A percentile compares a stretch with the other conserved stretches of the same genome.
Conservation (phyloP, 2,113 vertebrate genomes). For the Anolis carolinensis region DNA sequence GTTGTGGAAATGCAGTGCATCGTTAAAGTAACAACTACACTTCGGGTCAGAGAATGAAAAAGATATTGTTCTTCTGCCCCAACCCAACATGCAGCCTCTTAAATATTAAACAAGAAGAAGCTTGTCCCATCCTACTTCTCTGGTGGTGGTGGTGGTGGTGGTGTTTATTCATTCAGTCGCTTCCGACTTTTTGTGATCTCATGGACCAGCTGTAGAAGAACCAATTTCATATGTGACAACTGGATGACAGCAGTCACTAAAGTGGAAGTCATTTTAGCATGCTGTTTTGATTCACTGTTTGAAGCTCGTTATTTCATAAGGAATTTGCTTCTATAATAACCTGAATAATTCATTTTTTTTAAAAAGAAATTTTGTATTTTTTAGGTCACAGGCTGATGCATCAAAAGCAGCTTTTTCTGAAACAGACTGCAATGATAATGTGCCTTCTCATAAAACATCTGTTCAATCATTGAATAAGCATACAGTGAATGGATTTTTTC, state of each 20-base stretch:
- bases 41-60: constrained; percentile 13
- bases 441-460: constrained; percentile 87
- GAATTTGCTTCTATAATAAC: neutral
- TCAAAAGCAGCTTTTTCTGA: constrained; percentile 92
- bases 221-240: neutral
- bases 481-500: constrained; percentile 90
- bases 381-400: constrained; percentile 84
- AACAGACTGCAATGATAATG: constrained; percentile 97
- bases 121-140: too few species aligned
- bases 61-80: too few species aligned
- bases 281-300: constrained; percentile 16
- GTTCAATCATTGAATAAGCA: constrained; percentile 81
- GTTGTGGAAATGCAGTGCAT: neutral
- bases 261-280: neutral
- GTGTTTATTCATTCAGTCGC: too few species aligned
- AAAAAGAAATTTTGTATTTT: constrained; percentile 40
- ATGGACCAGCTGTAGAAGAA: neutral
- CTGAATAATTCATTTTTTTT: constrained; percentile 16
- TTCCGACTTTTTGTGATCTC: too few species aligned
- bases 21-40: neutral
- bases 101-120: neutral
- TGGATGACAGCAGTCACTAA: constrained; percentile 1
- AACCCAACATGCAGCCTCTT: neutral
- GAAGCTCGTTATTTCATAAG: constrained; percentile 27
- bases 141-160: too few species aligned